Base-by-base conservation (phyloP, 2,888 invertebrate species). In the Eueremaeus valkanovi region DNA sequence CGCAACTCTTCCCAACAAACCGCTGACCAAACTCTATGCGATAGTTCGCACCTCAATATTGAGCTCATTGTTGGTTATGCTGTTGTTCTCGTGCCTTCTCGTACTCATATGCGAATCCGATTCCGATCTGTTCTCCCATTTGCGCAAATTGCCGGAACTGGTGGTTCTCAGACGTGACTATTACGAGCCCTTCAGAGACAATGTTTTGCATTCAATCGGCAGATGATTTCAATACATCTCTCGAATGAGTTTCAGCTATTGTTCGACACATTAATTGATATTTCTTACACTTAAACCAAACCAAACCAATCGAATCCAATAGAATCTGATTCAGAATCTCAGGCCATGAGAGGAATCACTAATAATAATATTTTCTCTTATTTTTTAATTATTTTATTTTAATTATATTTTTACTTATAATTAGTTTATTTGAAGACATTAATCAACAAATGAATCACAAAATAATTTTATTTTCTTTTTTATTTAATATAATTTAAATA, bases 131-230 rank as follows among this genome's bases (percentile, higher is more conserved):
- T 88, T 92, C 79, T 87, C 88, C 76, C 86, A 87, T 45, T 83
- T 92, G 77, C 88, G 89, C 77, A 88, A 89, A 81, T 88, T 89
- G 82, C 92, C 92, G 36, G 92, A 93, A 85, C 78, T 93, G 84
- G 84, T 86, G 73, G 83, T 90, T 72, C 86, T 93, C 75, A 88
- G 89, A 77, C 88, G 89, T 80, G 90, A 92, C 81, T 91, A 92
- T 84, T 93, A 93, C 84, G 89, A 90, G 81, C 92, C 93, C 31
- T 85, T 92, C 75, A 92, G 92, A 83, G 89, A 92, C 82, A 91
- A 89, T 84, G 84, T 91, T 79, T 87, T 77, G 24, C 78, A 79
- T n/a, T 74, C 77, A 36, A 75, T 79, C 75, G 24, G 24, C 49
- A 73, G 55, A 55, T 74, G 42, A 74, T 74, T 31, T 24, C 33